Percentiles rank a stretch among this genome's conserved stretches.
Evolutionary conservation across 2,113 vertebrate species (phyloP).

Genomic region (Varanus komodoensis): DNA sequence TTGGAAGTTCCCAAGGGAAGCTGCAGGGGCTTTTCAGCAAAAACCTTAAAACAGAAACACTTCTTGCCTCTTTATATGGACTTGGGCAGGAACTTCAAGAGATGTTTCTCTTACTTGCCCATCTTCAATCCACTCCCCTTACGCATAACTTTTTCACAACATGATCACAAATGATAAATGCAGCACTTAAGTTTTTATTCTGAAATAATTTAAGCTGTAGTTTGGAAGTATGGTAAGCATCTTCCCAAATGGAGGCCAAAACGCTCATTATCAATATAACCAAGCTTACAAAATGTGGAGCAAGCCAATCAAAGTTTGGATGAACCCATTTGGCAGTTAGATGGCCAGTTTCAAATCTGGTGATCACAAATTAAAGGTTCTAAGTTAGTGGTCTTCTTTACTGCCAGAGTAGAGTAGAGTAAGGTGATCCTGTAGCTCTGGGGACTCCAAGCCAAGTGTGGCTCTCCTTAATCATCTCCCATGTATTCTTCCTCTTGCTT

Average conservation of each 20-base stretch:
- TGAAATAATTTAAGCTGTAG: neutral
- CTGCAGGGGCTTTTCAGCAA: neutral
- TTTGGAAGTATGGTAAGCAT: neutral
- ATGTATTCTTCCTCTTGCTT: too few species aligned
- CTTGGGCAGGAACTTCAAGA: neutral
- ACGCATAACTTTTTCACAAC: neutral
- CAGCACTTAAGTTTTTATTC: neutral
- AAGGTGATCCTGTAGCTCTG: neutral
- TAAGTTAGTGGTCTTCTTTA: conserved; percentile 42
- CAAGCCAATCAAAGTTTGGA: conserved; percentile 28
- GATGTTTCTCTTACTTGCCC: too few species aligned
- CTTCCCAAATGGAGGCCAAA: neutral
- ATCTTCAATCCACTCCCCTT: neutral
- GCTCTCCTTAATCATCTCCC: too few species aligned
- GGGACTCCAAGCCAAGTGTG: too few species aligned
- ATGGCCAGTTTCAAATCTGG: neutral
- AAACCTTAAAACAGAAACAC: neutral
- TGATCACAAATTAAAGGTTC: conserved; percentile 13
- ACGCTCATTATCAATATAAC: neutral
- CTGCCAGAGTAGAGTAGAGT: neutral
- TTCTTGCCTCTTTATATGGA: neutral
- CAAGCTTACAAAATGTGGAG: conserved; percentile 10
- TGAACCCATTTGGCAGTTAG: neutral
- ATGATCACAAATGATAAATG: neutral
- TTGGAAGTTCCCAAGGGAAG: neutral